A percentile compares a stretch with the other conserved stretches of the same genome.
Evolutionary conservation across 2,797 vertebrate species (phyloP).

Genomic region (Macropus fuliginosus): DNA sequence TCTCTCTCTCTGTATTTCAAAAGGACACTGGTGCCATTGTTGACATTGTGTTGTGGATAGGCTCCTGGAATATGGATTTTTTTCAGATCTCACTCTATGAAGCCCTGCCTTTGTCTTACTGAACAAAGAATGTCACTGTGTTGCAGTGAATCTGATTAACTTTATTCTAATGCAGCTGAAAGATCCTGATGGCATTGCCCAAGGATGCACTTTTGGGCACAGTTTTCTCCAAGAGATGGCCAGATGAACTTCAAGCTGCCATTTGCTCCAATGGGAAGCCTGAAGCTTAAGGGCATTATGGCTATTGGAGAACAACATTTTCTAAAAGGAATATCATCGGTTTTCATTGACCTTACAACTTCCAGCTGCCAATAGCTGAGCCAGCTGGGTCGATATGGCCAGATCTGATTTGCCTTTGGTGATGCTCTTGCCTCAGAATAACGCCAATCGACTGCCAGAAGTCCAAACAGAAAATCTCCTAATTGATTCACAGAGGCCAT

Average conservation of each 20-base stretch:
- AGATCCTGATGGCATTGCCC: conserved; percentile 26
- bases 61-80: conserved; percentile 66
- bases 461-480: conserved; percentile 36
- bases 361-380: conserved; percentile 54
- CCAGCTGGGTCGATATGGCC: conserved; percentile 28
- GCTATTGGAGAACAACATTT: conserved; percentile 34
- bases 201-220: conserved; percentile 12
- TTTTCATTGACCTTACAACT: conserved; percentile 42
- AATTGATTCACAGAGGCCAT: neutral
- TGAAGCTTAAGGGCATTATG: conserved; percentile 8
- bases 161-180: conserved; percentile 55
- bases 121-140: conserved; percentile 52
- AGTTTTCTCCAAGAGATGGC: neutral
- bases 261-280: neutral
- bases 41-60: conserved; percentile 72
- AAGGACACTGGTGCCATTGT: conserved; percentile 32
- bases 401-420: conserved; percentile 53
- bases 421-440: conserved; percentile 31
- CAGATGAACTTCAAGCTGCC: neutral
- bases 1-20: neutral
- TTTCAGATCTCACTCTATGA: conserved; percentile 64
- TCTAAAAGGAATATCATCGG: conserved; percentile 28
- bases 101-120: conserved; percentile 62
- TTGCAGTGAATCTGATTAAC: conserved; percentile 53
- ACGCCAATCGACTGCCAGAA: conserved; percentile 34